These are phyloP conservation scores for Natator depressus DNA, from an alignment of 2,113 vertebrate species.

Conservation along the genomic window DNA sequence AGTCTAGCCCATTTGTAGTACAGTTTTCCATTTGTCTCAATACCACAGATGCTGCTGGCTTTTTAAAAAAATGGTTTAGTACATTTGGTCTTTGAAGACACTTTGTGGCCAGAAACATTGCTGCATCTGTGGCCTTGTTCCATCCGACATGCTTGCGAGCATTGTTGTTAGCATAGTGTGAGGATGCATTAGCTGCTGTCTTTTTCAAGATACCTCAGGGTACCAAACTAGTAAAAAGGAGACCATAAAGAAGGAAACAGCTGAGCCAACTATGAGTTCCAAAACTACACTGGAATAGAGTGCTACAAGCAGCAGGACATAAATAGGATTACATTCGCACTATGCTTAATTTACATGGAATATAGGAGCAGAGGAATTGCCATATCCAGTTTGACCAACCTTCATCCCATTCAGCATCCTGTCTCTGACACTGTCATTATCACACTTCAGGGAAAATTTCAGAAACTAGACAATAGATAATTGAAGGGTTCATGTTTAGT, in stretches of 20 bases:
- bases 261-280: neutral
- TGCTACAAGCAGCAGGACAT: neutral
- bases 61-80: neutral
- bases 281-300: neutral
- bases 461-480: neutral
- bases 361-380: neutral
- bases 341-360: neutral
- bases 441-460: neutral
- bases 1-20: accelerated
- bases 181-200: neutral
- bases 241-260: neutral
- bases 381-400: neutral
- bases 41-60: neutral
- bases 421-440: neutral
- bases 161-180: neutral
- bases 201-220: neutral
- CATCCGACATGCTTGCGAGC: neutral
- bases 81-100: neutral
- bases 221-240: neutral
- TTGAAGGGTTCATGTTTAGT: too few species aligned
- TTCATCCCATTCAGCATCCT: neutral
- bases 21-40: neutral
- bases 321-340: neutral
- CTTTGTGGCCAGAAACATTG: neutral
- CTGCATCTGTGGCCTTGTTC: neutral